Conservation (phyloP, 2,113 vertebrate genomes). For the Junco hyemalis region DNA sequence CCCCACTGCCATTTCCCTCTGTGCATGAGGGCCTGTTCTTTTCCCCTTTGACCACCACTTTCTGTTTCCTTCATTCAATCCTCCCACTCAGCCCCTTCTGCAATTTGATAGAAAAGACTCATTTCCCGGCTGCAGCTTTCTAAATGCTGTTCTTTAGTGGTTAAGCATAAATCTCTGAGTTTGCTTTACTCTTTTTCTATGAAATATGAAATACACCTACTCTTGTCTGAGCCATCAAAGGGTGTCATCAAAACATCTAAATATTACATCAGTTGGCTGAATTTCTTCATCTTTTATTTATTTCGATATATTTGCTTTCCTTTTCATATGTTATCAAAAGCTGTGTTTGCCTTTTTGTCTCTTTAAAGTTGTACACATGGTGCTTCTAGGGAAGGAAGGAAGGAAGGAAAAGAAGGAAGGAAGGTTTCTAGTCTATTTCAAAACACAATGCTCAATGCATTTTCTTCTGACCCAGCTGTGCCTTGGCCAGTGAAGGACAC, state of each 20-base stretch:
- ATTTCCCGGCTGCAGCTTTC: constrained; percentile 24
- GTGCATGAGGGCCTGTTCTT: not conserved
- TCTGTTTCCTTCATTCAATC: not conserved
- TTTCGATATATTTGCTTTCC: not conserved
- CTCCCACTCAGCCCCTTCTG: constrained; percentile 42
- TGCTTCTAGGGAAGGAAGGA: not conserved
- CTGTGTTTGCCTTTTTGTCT: not conserved
- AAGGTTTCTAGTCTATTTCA: not conserved
- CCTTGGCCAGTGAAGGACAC: not conserved
- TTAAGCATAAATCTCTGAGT: constrained; percentile 3
- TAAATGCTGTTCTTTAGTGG: not conserved
- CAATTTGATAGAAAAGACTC: not conserved
- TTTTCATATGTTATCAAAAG: not conserved
- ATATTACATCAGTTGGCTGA: not conserved
- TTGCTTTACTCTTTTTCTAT: not conserved
- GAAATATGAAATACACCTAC: not conserved
- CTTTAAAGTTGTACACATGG: not conserved
- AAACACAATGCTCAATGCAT: not conserved
- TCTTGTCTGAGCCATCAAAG: not conserved
- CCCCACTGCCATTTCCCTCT: not conserved
- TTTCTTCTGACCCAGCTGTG: not conserved
- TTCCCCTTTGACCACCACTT: not conserved
- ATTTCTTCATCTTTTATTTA: constrained; percentile 25
- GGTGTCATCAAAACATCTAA: not conserved
- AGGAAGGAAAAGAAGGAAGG: not conserved